A percentile compares a stretch with the other conserved stretches of the same genome.
phyloP scores from a whole-genome alignment of 2,113 vertebrate species.

The Mastomys natalensis region DNA sequence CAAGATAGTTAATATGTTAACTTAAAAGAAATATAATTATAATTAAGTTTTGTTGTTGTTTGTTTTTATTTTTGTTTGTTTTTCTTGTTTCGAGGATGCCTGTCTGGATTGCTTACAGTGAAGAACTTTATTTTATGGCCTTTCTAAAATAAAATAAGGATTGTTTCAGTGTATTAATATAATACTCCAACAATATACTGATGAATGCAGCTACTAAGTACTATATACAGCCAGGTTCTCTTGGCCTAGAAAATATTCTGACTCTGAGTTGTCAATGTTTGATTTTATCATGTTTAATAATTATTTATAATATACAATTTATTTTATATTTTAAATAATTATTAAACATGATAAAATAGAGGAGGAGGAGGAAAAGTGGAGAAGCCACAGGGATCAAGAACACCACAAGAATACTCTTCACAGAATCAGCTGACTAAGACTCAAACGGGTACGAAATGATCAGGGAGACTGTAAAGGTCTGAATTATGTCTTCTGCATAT shows the following conservation, averaged over 20 bases:
- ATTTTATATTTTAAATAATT: too few relatives aligned
- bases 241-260: neutral
- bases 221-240: neutral
- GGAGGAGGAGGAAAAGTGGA: too few relatives aligned
- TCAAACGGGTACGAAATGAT: too few relatives aligned
- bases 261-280: fast-evolving
- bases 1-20: neutral
- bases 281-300: neutral
- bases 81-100: too few relatives aligned
- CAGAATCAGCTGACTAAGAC: too few relatives aligned
- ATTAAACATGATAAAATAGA: too few relatives aligned
- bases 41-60: neutral
- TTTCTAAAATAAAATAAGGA: neutral
- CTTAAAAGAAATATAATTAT: neutral
- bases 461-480: too few relatives aligned
- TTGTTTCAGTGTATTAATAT: neutral
- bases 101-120: neutral
- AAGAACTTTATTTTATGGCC: neutral
- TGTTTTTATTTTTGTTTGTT: too few relatives aligned
- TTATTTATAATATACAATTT: neutral
- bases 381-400: too few relatives aligned
- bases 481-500: too few relatives aligned
- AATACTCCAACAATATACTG: neutral
- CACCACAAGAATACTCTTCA: too few relatives aligned
- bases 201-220: neutral